Evolutionary conservation across 2,797 vertebrate species (phyloP).

Genomic region (Aselliscus stoliczkanus): DNA sequence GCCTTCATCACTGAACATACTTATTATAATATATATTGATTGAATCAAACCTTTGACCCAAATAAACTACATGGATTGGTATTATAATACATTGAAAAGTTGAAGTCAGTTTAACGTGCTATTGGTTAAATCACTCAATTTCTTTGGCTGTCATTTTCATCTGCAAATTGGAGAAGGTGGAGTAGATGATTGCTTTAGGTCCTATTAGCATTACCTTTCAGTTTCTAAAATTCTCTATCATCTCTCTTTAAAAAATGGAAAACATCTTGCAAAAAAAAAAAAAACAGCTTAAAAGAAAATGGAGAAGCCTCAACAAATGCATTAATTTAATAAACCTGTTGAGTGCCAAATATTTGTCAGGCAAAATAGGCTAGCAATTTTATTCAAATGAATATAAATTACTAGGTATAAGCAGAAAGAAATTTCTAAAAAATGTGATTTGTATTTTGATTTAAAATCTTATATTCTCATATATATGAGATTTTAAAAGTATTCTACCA

Average conservation of each 20-base stretch:
- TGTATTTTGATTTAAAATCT: background rate
- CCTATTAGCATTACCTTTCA: background rate
- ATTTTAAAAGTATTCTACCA: background rate
- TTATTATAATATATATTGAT: background rate
- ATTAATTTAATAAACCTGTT: background rate
- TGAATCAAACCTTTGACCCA: background rate
- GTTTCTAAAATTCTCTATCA: background rate
- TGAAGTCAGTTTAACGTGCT: background rate
- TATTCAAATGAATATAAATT: background rate
- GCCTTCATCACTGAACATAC: background rate
- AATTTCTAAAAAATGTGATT: background rate
- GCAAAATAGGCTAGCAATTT: background rate
- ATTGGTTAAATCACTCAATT: background rate
- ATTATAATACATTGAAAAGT: background rate
- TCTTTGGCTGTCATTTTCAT: conserved; percentile 1
- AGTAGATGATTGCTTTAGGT: background rate
- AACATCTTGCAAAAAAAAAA: background rate
- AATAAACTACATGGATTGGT: background rate
- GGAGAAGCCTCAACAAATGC: background rate
- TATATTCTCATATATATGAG: background rate
- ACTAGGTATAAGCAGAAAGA: background rate
- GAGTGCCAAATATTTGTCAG: background rate
- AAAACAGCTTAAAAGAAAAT: background rate
- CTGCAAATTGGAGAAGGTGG: background rate
- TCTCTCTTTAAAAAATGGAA: background rate